Evolutionary conservation across 2,113 vertebrate species (phyloP), one percentile per base, ranked within the genome.

Genomic region (Phrynocephalus versicolor): DNA sequence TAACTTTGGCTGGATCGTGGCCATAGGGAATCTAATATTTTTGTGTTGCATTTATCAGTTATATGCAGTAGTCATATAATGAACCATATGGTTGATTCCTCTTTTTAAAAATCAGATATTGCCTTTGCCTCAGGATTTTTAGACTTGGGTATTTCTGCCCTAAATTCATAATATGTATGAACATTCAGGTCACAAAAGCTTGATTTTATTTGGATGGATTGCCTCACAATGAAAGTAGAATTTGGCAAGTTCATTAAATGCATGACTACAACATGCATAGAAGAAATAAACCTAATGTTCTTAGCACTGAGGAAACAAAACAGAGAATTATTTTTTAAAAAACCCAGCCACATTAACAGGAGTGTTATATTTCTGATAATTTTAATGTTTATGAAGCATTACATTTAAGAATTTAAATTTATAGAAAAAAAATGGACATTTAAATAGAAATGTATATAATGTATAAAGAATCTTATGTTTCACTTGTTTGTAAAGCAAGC

Each of bases 321-420:
- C 75, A n/a, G 58, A 75, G 89, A 30, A 89, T 90, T 21, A 62
- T 27, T 84, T 35, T 19, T 70, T 37, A 41, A 62, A 88, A 80
- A 30, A 4, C 74, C 19, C 78, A 87, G 79, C 80, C 87, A 37
- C 85, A 94, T 7, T 93, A 35, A 78, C 87, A 87, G 21, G 81
- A 90, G 88, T 87, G 82, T 86, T 90, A 67, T 91, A 72, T 89
- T 91, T 89, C 87, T 93, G n/a, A 92, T 70, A 82, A 90, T 87
- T 90, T 93, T 90, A 90, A 88, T 86, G 71, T 83, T 78, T 83
- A 73, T 73, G 72, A 39, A 87, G 74, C 69, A 65, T 79, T 37
- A 45, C 76, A 90, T 30, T 55, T 83, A 76, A 83, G 89, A 78
- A 7, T 57, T 58, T 79, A 57, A 8, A 4, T 69, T 89, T 89